phyloP scores from a whole-genome alignment of 2,113 vertebrate species.

The Dicrurus megarhynchus region DNA sequence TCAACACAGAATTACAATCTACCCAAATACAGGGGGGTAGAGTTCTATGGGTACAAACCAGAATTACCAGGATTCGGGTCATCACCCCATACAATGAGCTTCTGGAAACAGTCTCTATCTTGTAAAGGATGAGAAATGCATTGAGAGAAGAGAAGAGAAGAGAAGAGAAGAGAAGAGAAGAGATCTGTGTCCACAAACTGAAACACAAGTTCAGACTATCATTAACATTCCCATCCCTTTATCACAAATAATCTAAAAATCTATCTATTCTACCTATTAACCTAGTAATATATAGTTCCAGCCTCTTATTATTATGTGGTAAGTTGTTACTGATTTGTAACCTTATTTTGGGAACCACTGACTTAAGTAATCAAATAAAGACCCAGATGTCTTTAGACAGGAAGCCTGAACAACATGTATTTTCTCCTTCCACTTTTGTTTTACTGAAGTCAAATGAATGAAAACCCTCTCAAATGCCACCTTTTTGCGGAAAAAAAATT shows the following conservation, averaged over 20 bases:
- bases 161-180: not conserved
- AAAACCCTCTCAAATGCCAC: not conserved
- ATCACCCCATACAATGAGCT: not conserved
- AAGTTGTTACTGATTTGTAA: not conserved
- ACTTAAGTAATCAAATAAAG: not conserved
- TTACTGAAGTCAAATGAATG: not conserved
- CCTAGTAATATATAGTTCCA: not conserved
- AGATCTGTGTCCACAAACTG: not conserved
- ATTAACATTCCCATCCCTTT: not conserved
- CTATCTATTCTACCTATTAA: not conserved
- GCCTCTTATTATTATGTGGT: not conserved
- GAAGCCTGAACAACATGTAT: not conserved
- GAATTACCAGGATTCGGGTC: not conserved
- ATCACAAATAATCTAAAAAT: not conserved
- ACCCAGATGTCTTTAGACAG: not conserved
- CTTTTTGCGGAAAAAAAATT: not conserved
- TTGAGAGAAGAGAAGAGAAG: not conserved
- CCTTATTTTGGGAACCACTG: not conserved
- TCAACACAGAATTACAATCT: not conserved
- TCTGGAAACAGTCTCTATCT: not conserved
- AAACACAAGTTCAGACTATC: not conserved
- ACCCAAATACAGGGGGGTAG: not conserved
- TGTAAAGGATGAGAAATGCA: not conserved
- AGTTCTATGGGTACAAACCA: not conserved
- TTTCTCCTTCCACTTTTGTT: not conserved